A percentile compares a stretch with the other conserved stretches of the same genome.
Conservation (phyloP, 2,888 invertebrate genomes). For the Tinea pellionella region DNA sequence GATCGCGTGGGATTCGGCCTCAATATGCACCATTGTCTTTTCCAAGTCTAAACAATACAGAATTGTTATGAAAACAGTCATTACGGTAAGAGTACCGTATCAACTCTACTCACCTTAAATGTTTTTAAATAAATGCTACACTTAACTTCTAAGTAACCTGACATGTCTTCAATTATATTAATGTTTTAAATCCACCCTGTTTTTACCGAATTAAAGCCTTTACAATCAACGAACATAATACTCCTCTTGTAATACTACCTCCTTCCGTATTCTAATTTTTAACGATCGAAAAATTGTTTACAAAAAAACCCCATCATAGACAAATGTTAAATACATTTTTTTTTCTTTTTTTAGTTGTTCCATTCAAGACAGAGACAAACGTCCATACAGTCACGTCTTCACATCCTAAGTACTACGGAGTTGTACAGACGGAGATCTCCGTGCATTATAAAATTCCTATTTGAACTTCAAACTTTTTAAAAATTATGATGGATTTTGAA, state of each 20-base stretch:
- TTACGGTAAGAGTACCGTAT: too few species aligned
- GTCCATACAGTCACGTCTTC: too few species aligned
- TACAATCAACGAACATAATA: too few species aligned
- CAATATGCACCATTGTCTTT: slow-evolving; percentile 74
- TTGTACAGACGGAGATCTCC: too few species aligned
- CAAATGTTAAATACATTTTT: background rate
- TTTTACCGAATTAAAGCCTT: background rate
- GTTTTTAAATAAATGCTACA: slow-evolving; percentile 71
- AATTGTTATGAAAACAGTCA: background rate
- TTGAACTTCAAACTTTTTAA: too few species aligned
- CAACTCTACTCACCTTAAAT: slow-evolving; percentile 73
- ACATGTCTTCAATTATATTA: slow-evolving; percentile 34
- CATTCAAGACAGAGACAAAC: too few species aligned
- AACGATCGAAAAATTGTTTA: slow-evolving; percentile 8
- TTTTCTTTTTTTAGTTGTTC: background rate
- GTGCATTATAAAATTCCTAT: too few species aligned
- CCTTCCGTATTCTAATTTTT: background rate
- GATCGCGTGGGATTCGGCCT: slow-evolving; percentile 64
- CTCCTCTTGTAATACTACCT: too few species aligned
- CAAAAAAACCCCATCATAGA: slow-evolving; percentile 12
- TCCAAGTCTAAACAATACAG: slow-evolving; percentile 67
- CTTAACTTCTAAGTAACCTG: slow-evolving; percentile 73
- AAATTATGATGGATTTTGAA: too few species aligned
- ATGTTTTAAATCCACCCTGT: slow-evolving; percentile 15
- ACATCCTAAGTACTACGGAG: too few species aligned